A percentile compares a stretch with the other conserved stretches of the same genome.
phyloP scores from a whole-genome alignment of 2,113 vertebrate genomes.

The Dryoscopus gambensis region DNA sequence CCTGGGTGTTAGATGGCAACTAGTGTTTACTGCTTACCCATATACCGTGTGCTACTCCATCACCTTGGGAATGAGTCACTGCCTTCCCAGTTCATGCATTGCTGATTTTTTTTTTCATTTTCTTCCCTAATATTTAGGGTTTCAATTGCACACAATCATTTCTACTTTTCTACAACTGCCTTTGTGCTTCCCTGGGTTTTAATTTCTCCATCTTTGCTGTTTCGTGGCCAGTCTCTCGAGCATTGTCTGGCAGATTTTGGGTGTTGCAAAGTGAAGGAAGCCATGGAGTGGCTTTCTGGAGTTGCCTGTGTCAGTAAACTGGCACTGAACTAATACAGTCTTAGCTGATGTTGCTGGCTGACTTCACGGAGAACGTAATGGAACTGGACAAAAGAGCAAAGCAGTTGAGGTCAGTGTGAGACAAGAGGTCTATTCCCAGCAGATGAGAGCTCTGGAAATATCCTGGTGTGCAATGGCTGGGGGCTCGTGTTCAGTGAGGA shows the following conservation, averaged over 20 bases:
- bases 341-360: neutral
- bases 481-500: neutral
- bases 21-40: neutral
- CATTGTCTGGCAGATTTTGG: neutral
- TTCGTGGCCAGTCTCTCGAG: neutral
- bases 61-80: neutral
- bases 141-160: neutral
- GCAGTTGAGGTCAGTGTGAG: neutral
- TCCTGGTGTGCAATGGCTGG: neutral
- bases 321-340: neutral
- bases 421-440: neutral
- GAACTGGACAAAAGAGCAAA: neutral
- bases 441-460: neutral
- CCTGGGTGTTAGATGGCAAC: neutral
- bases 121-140: neutral
- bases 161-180: neutral
- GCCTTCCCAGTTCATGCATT: neutral
- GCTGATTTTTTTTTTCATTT: neutral
- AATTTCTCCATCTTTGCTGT: neutral
- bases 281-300: neutral
- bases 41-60: neutral
- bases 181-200: neutral
- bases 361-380: neutral
- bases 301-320: rapidly evolving
- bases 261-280: neutral